A percentile compares a stretch with the other conserved stretches of the same genome.
phyloP scores from a whole-genome alignment of 1,140 invertebrate genomes.

The Atta cephalotes region DNA sequence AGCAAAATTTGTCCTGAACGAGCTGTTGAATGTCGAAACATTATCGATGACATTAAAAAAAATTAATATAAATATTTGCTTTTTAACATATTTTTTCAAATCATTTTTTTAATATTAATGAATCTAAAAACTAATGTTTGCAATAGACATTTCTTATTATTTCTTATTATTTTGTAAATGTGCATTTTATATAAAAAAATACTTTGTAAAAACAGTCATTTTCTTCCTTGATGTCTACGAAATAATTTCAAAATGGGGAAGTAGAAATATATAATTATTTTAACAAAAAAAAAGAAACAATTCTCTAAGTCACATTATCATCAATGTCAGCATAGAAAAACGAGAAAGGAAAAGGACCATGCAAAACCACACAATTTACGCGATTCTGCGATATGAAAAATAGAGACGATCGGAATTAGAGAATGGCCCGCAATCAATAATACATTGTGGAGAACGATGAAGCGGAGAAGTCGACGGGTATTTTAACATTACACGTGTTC shows the following conservation, averaged over 20 bases:
- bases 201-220: not conserved
- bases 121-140: not conserved
- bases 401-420: not conserved
- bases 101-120: not conserved
- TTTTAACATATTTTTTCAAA: not conserved
- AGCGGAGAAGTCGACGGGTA: not conserved
- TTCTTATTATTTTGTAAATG: not conserved
- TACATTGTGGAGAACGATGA: not conserved
- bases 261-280: slow-evolving; percentile 35
- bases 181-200: not conserved
- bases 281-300: slow-evolving; percentile 49
- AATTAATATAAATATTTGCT: not conserved
- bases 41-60: not conserved
- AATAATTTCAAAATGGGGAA: slow-evolving; percentile 48
- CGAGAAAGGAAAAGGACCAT: not conserved
- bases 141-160: not conserved
- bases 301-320: slow-evolving; percentile 57
- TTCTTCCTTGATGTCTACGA: not conserved
- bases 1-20: not conserved
- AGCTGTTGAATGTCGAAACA: not conserved
- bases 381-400: slow-evolving; percentile 1
- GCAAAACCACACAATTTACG: not conserved
- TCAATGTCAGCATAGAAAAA: slow-evolving; percentile 25
- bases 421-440: not conserved
- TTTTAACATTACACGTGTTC: slow-evolving; percentile 10